These are phyloP conservation scores for Brachymystax lenok DNA, from an alignment of 2,797 vertebrate genomes.

Conservation along the genomic window DNA sequence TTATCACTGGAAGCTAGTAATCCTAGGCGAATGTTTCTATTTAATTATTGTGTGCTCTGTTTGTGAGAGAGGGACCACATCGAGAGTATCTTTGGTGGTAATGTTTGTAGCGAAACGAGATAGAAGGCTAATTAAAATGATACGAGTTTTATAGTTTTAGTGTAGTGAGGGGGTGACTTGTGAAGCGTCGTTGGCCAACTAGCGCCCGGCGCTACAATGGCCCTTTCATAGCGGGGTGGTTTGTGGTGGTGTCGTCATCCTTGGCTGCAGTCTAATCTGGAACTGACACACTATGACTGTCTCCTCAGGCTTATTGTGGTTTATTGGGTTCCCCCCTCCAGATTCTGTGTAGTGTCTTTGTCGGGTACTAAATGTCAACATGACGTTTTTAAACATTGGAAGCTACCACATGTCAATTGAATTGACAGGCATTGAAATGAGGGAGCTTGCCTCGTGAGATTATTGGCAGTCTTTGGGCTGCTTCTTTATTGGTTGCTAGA, in stretches of 20 bases:
- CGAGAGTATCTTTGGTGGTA: constrained; percentile 46
- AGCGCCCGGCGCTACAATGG: constrained; percentile 68
- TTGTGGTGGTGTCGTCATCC: constrained; percentile 73
- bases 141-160: constrained; percentile 47
- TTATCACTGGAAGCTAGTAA: constrained; percentile 36
- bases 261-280: constrained; percentile 74
- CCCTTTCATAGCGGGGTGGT: constrained; percentile 61
- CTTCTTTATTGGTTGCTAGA: neutral
- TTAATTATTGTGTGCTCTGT: constrained; percentile 31
- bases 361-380: constrained; percentile 63
- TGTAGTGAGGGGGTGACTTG: constrained; percentile 56
- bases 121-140: constrained; percentile 72
- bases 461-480: neutral
- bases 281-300: constrained; percentile 67
- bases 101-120: constrained; percentile 52
- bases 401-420: constrained; percentile 12
- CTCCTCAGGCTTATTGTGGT: constrained; percentile 68
- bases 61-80: constrained; percentile 12
- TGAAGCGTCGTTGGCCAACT: constrained; percentile 55
- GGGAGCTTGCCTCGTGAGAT: neutral
- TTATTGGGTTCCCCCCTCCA: constrained; percentile 67
- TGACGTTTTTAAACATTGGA: constrained; percentile 38
- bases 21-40: constrained; percentile 15
- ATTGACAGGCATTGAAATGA: constrained; percentile 19
- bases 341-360: constrained; percentile 50